These are phyloP conservation scores for Catocala fraxini DNA, from an alignment of 2,888 invertebrate genomes.

Conservation along the genomic window DNA sequence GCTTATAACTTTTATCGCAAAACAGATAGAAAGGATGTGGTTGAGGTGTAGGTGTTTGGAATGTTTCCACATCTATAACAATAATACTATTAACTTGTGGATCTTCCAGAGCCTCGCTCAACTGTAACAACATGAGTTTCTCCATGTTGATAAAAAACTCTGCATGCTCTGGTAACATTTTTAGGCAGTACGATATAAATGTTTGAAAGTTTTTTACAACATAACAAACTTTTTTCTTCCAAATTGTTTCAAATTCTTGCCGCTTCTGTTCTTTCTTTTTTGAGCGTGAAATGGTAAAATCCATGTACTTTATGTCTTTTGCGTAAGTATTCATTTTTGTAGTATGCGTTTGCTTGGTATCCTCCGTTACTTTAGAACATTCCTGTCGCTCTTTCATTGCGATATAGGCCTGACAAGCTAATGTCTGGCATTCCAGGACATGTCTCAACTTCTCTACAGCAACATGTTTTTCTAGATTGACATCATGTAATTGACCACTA, in stretches of 20 bases:
- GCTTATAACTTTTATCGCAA: constrained; percentile 70
- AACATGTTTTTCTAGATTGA: constrained; percentile 75
- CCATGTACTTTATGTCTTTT: constrained; percentile 62
- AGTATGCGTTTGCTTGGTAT: constrained; percentile 61
- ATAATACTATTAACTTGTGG: constrained; percentile 71
- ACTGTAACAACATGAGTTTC: constrained; percentile 76
- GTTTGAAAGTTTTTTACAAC: constrained; percentile 78
- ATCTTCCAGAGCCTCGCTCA: constrained; percentile 67
- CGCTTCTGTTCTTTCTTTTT: constrained; percentile 64
- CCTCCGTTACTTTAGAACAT: constrained; percentile 63
- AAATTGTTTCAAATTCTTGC: constrained; percentile 62
- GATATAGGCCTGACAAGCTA: constrained; percentile 81
- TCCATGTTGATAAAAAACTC: constrained; percentile 82
- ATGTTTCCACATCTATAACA: constrained; percentile 53
- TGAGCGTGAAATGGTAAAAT: constrained; percentile 65
- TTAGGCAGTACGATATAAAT: constrained; percentile 75
- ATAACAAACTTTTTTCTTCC: constrained; percentile 76
- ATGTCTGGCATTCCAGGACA: constrained; percentile 71
- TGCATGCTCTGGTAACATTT: constrained; percentile 73
- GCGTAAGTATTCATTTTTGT: constrained; percentile 64
- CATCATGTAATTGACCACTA: constrained; percentile 66
- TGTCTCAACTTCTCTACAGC: constrained; percentile 72
- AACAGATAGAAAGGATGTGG: constrained; percentile 75
- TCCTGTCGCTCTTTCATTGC: constrained; percentile 78
- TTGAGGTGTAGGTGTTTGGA: constrained; percentile 62